Conservation (phyloP, 2,113 vertebrate species). For the Taxidea taxus region DNA sequence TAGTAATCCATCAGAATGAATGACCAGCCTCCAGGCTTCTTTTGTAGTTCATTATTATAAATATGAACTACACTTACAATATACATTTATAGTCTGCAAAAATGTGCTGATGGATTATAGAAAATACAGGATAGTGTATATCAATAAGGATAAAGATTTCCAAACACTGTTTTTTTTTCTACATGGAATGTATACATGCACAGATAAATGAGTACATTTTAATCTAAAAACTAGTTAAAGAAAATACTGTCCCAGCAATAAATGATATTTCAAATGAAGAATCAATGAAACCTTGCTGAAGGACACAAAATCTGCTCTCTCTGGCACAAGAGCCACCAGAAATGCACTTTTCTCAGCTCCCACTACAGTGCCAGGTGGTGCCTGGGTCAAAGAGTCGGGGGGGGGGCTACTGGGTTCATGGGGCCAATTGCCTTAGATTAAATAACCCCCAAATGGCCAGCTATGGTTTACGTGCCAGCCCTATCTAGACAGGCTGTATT, state of each 20-base stretch:
- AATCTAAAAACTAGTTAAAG: neutral
- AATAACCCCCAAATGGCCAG: constrained; percentile 50
- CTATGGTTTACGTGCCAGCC: neutral
- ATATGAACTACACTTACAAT: neutral
- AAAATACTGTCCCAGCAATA: neutral
- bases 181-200: neutral
- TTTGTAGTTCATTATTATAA: neutral
- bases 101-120: neutral
- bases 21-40: neutral
- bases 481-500: constrained; percentile 11
- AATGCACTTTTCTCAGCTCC: neutral
- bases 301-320: neutral
- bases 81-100: neutral
- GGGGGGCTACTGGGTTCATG: neutral
- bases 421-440: neutral
- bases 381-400: neutral
- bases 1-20: neutral
- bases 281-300: neutral
- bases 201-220: neutral
- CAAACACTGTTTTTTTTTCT: neutral
- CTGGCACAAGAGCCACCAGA: rapidly evolving
- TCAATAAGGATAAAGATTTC: neutral
- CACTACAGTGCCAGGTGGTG: neutral
- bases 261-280: neutral
- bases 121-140: neutral